Base-by-base conservation (phyloP, 2,113 vertebrate species). In the Upupa epops region DNA sequence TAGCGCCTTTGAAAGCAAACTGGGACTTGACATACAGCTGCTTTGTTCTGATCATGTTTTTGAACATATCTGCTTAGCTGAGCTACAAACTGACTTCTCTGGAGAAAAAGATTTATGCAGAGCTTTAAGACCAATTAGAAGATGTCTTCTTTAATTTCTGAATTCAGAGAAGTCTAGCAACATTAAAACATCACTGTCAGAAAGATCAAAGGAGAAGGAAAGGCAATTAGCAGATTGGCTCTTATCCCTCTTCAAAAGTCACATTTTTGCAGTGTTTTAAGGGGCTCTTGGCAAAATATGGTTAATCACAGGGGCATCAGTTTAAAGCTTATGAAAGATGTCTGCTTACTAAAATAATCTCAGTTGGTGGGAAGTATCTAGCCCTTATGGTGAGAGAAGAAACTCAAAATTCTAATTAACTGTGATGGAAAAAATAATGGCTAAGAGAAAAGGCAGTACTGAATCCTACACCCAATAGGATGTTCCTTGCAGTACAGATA, bases 151-250 rank as follows among this genome's bases (percentile, higher is more conserved):
- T 63, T 83, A 55, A 74, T 77, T 87, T 80, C 72, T 22, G 18
- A 88, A 65, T 19, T 72, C 78, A 69, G 49, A 71, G 5, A 75
- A 81, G 74, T 60, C 70, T 34, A 7, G 0, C 12, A 29, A n/a
- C 1, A 1, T 76, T 69, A 48, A 74, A 59, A 76, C 65, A 85
- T 80, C 70, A 4, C 32, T 37, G 55, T 63, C 52, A 51, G 10
- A 34, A 83, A 92, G 78, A 95, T 94, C 64, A 94, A 95, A 94
- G 66, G 54, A 83, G 42, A 71, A 80, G 12, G 29, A 26, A 92
- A 94, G 13, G 84, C 86, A 95, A 96, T 95, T 94, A 95, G 66
- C 73, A 86, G 73, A 88, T 20, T 63, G 54, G 55, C 70, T 76
- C 48, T 92, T 68, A 90, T 6, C 64, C 69, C 42, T 66, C 59